Base-by-base conservation (phyloP, 1,140 invertebrate genomes). In the Varroa destructor region DNA sequence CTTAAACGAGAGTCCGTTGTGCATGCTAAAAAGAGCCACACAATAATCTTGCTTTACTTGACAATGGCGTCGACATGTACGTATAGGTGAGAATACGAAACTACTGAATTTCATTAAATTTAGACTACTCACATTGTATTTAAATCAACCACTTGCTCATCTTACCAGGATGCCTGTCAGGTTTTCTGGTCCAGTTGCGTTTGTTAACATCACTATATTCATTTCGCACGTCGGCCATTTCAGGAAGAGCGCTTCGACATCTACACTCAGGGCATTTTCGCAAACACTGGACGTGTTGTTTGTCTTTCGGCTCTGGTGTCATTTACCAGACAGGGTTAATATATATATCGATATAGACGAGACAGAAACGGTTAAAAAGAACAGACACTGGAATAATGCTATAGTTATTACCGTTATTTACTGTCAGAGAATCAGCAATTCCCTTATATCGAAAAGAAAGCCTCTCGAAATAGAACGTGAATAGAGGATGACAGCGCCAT, bases 141-240 rank as follows among this genome's bases (percentile, higher is more conserved):
- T 3, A 51, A 51, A 51, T 0, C 46, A 51, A 8, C 46, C 8
- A 8, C 8, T 25, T 5, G 46, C 8, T 51, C 8, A 8, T 14
- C 61, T 37, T 46, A 67, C 61, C 61, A 12, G 61, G 61, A 67
- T 67, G 10, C 36, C 61, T 67, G 36, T 67, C 61, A 14, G 61
- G 61, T 67, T 67, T 67, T 46, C 61, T 1, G 36, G 61, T 67
- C 61, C 61, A 67, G 46, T 67, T 67, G 36, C 61, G 61, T 67
- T 67, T 67, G 46, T 67, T 37, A n/a, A 67, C 61, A 67, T 67
- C 12, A 37, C 61, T 67, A 37, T 67, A 67, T 8, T 67, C 61
- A 67, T 67, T 67, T 40, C 61, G 61, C 46, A 67, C 61, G 36
- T 67, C 61, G 12, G 61, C 61, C 61, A 67, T 67, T 40, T 67